Evolutionary conservation across 2,888 invertebrate species (phyloP).

Genomic region (Ischnura elegans): DNA sequence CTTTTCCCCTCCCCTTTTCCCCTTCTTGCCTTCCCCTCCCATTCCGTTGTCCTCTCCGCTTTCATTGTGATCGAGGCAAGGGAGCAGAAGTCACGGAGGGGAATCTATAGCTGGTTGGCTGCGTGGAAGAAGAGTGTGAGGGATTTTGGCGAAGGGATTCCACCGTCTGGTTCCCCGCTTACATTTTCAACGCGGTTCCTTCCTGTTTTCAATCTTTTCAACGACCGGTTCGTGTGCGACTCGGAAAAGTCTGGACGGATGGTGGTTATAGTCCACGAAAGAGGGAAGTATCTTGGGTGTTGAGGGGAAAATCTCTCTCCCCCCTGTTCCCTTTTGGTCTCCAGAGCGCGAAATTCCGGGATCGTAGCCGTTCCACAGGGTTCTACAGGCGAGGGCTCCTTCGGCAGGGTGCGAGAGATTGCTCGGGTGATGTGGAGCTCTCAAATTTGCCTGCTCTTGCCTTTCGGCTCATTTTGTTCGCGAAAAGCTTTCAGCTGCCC

Average conservation of each 20-base stretch:
- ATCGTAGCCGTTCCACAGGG: neutral
- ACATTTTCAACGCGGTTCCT: conserved; percentile 55
- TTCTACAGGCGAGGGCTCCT: no score
- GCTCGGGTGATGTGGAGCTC: no score
- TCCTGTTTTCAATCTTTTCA: conserved; percentile 28
- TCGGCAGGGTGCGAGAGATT: no score
- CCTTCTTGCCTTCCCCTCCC: neutral
- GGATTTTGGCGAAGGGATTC: conserved; percentile 24
- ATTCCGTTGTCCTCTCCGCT: conserved; percentile 7
- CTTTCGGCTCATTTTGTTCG: no score
- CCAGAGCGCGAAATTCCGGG: conserved; percentile 15
- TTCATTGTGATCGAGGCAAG: conserved; percentile 18
- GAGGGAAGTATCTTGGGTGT: neutral
- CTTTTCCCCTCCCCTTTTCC: no score
- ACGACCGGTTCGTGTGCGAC: conserved; percentile 19
- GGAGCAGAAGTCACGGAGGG: neutral
- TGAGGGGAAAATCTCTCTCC: neutral
- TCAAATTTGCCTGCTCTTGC: no score
- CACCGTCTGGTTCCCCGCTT: neutral
- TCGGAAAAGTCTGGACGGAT: conserved; percentile 15
- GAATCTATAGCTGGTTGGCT: neutral
- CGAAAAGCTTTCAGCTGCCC: neutral
- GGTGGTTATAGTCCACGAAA: no score
- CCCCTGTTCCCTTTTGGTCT: neutral
- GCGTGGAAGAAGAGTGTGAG: neutral